Conservation (phyloP, 30 jellyfish, hydroid and myxozoan genomes). For the Aurelia aurita complex sp. Pacific region DNA sequence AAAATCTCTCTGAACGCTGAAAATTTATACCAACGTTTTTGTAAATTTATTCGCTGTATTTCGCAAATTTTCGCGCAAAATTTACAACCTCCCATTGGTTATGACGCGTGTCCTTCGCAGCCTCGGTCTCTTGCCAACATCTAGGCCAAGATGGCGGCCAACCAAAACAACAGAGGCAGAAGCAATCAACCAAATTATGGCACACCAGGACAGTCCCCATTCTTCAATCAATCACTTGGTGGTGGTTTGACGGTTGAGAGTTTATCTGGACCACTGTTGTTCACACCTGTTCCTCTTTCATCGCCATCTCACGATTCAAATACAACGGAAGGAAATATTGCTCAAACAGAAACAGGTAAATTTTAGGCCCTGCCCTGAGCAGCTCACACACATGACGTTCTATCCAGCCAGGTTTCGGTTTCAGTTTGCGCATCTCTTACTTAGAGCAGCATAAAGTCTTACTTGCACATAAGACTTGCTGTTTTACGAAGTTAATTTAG, state of each 20-base stretch:
- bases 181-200: conserved; percentile 24
- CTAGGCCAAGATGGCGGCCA: conserved; percentile 72
- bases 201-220: conserved; percentile 65
- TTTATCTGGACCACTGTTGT: conserved; percentile 85
- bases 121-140: conserved; percentile 53
- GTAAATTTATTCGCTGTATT: not conserved
- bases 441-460: no score
- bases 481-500: no score
- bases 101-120: conserved; percentile 69
- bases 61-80: not conserved
- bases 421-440: no score
- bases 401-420: no score
- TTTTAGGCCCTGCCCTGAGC: no score
- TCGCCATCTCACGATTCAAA: conserved; percentile 43
- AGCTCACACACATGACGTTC: no score
- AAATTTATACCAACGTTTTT: not conserved
- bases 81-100: conserved; percentile 33
- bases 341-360: conserved; percentile 13
- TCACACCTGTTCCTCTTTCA: conserved; percentile 87
- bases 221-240: conserved; percentile 63
- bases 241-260: conserved; percentile 71
- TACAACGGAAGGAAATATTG: conserved; percentile 18
- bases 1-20: no score
- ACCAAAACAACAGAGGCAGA: conserved; percentile 60
- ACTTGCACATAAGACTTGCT: no score